Evolutionary conservation across 2,797 vertebrate genomes (phyloP).

Genomic region (Neosilurus mollespiculum): DNA sequence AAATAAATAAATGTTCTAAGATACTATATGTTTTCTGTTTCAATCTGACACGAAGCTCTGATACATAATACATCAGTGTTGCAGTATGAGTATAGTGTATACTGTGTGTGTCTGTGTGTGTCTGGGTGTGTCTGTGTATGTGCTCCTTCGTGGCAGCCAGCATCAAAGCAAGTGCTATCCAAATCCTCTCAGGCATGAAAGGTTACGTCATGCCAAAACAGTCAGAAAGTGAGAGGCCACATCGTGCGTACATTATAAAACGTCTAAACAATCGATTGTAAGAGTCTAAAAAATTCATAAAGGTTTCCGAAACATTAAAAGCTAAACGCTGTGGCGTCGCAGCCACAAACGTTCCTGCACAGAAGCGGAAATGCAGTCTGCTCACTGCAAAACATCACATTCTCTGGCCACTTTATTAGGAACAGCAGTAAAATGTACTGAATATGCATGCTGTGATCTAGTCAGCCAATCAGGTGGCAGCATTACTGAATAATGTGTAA

Average conservation of each 20-base stretch:
- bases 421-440: background rate
- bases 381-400: background rate
- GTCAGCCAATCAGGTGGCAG: background rate
- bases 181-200: conserved; percentile 7
- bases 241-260: background rate
- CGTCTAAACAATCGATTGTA: background rate
- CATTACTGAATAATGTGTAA: background rate
- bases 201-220: conserved; percentile 2
- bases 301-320: background rate
- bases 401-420: background rate
- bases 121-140: background rate
- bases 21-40: background rate
- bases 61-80: conserved; percentile 21
- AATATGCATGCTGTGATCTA: too few species aligned
- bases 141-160: background rate
- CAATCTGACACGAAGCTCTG: background rate
- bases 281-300: conserved; percentile 21
- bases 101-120: background rate
- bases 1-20: background rate
- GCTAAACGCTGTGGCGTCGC: background rate
- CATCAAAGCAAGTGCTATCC: conserved; percentile 11
- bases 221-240: background rate
- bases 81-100: conserved; percentile 11
- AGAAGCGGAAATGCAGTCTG: background rate
- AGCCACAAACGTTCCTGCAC: background rate